These are phyloP conservation scores for Mormyrus lacerda DNA, from an alignment of 2,113 vertebrate species.

Conservation along the genomic window DNA sequence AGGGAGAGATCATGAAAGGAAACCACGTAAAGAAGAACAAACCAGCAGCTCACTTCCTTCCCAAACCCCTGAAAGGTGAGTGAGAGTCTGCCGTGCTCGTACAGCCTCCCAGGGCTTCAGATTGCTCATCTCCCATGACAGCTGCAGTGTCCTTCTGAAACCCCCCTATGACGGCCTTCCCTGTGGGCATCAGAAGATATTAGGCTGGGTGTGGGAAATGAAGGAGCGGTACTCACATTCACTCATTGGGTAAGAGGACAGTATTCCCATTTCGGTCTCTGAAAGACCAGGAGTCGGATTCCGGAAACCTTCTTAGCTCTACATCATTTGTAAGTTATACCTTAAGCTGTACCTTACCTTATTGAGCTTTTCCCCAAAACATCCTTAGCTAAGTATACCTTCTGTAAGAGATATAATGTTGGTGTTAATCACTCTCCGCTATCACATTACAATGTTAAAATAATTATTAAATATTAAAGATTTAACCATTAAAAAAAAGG, in stretches of 20 bases:
- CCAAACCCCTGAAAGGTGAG: slow-evolving; percentile 96
- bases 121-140: background rate
- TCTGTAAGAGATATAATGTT: background rate
- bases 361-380: background rate
- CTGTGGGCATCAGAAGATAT: background rate
- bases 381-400: background rate
- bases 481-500: background rate
- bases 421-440: background rate
- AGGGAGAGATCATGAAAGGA: slow-evolving; percentile 97
- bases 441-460: background rate
- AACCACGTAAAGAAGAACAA: slow-evolving; percentile 98
- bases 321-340: background rate
- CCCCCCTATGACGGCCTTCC: background rate
- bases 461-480: background rate
- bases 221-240: background rate
- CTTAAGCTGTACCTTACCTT: background rate
- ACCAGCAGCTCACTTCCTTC: slow-evolving; percentile 93
- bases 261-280: background rate
- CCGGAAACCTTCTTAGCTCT: background rate
- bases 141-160: background rate
- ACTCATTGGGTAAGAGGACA: background rate
- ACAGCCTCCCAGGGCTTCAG: background rate
- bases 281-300: background rate
- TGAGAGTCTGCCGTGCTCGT: background rate
- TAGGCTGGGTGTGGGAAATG: background rate